phyloP scores from a whole-genome alignment of 2,888 invertebrate genomes.

The Drymonia ruficornis region DNA sequence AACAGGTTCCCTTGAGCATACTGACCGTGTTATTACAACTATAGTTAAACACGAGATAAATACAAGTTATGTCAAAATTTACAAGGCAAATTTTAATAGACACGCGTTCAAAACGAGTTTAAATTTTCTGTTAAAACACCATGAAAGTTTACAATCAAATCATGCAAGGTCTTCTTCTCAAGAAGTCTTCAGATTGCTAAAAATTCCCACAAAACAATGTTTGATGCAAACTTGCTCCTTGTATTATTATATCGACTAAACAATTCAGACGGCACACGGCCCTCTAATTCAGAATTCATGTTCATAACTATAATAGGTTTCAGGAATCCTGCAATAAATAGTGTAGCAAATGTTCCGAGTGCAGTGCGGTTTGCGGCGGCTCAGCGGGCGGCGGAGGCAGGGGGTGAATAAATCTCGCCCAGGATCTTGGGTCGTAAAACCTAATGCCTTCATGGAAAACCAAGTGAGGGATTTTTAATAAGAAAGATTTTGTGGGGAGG shows the following conservation, averaged over 20 bases:
- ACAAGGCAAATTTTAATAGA: too few relatives aligned
- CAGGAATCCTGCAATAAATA: constrained; percentile 5
- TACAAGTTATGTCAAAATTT: too few relatives aligned
- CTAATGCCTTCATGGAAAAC: constrained; percentile 2
- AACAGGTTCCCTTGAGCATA: too few relatives aligned
- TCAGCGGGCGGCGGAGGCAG: not conserved
- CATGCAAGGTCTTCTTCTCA: too few relatives aligned
- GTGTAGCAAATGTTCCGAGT: constrained; percentile 2
- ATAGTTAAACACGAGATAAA: too few relatives aligned
- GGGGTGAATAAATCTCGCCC: not conserved
- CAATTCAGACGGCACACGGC: not conserved
- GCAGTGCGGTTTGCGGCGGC: not conserved
- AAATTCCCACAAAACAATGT: not conserved
- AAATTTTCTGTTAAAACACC: too few relatives aligned
- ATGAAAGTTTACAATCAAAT: too few relatives aligned
- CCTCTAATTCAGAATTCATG: constrained; percentile 3
- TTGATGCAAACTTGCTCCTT: too few relatives aligned
- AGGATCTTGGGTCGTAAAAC: constrained; percentile 2
- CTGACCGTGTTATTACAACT: too few relatives aligned
- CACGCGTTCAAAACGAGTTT: too few relatives aligned
- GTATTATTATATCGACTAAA: not conserved
- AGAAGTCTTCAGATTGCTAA: too few relatives aligned
- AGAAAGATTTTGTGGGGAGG: constrained; percentile 3
- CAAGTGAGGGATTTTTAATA: not conserved
- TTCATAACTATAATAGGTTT: constrained; percentile 7